Evolutionary conservation across 2,888 invertebrate genomes (phyloP), one percentile per base, ranked within the genome.

Genomic region (Himalopsyche tibetana): DNA sequence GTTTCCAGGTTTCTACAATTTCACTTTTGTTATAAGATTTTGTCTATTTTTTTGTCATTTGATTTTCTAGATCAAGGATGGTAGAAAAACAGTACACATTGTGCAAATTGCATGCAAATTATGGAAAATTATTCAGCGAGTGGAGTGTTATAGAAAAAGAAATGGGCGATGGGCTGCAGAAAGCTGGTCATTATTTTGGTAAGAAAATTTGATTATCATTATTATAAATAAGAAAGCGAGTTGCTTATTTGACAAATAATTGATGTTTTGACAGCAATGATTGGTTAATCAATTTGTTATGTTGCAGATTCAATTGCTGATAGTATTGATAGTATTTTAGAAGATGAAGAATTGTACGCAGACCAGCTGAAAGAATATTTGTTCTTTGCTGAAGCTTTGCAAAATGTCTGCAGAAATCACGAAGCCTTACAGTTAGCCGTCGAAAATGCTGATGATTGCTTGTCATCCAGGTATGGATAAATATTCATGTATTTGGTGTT

Each of bases 351-450:
- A 90, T 94, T 96, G 89, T 93, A 96, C 85, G 96, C 96, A 0
- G 97, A 97, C 91, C 97, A 97, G 91, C 91, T 97, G 84, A 97
- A 97, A 90, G 97, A 97, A 91, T 97, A 97, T 91, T 91, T 96
- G 85, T 96, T 96, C 90, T 97, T 95, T 90, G 95, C 96, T 0
- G 94, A 94, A 42, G 95, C 97, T 0, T 91, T 97, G 83, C 95
- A 96, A 91, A 95, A 95, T 88, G 94, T 97, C 42, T 96, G 96
- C 89, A 94, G 93, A 89, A 95, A 96, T 90, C 95, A 96, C 89
- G 96, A 97, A 90, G 93, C 95, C 55, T 89, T 96, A 88, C 96
- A 97, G 91, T 92, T 96, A 28, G 94, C 95, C 83, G 92, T 96
- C 79, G 97, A 97, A 90, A 94, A 94, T 88, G 95, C 96, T 1